phyloP scores from a whole-genome alignment of 2,113 vertebrate species.

The Gadus chalcogrammus region DNA sequence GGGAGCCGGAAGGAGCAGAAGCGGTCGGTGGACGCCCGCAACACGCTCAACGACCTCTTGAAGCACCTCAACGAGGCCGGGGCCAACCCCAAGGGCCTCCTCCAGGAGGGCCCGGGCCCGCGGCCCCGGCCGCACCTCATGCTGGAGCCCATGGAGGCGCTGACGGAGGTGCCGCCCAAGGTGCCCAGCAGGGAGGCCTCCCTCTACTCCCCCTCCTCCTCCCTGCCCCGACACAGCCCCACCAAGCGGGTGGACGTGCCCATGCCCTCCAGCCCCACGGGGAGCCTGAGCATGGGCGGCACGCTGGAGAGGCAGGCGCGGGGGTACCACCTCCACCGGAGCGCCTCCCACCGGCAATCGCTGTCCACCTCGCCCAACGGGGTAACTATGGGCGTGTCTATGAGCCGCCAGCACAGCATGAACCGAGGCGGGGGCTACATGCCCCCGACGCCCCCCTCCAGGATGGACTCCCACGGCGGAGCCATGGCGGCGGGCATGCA shows the following conservation, averaged over 20 bases:
- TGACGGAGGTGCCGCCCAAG: constrained; percentile 90
- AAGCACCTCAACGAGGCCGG: constrained; percentile 92
- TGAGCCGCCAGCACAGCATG: constrained; percentile 93
- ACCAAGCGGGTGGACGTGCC: constrained; percentile 97
- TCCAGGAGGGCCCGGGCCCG: constrained; percentile 81
- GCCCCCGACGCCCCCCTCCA: constrained; percentile 83
- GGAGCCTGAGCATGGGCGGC: constrained; percentile 78
- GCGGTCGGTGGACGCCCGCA: constrained; percentile 91
- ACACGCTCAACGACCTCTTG: constrained; percentile 93
- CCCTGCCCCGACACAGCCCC: constrained; percentile 92
- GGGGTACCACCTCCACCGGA: constrained; percentile 90
- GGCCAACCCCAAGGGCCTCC: constrained; percentile 85
- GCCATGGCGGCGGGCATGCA: constrained; percentile 81
- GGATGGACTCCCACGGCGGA: constrained; percentile 91
- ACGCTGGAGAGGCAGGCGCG: constrained; percentile 90
- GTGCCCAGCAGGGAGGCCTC: constrained; percentile 95
- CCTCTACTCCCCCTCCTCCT: constrained; percentile 93
- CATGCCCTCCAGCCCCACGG: constrained; percentile 82
- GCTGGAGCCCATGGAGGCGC: constrained; percentile 88
- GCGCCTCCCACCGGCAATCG: constrained; percentile 92
- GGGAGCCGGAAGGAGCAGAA: constrained; percentile 89
- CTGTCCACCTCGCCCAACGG: constrained; percentile 92
- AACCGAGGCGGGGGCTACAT: constrained; percentile 85
- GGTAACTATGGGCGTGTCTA: constrained; percentile 88
- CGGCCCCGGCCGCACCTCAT: constrained; percentile 86